Percentiles rank a stretch among this genome's conserved stretches.
These are phyloP conservation scores for Periphyllus acericola DNA, from an alignment of 2,888 invertebrate species.

Conservation along the genomic window DNA sequence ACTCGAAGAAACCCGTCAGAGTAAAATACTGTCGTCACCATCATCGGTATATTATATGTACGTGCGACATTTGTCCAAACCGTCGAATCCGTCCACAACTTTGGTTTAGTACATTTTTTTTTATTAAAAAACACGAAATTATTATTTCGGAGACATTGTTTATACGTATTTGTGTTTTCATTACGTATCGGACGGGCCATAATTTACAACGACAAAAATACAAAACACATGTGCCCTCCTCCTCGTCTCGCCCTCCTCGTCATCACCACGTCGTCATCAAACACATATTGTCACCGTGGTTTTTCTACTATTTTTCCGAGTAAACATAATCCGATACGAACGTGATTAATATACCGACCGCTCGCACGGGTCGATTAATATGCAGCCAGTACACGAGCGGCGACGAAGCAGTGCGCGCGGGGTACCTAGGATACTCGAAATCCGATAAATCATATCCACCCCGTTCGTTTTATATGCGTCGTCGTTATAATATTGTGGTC, in stretches of 20 bases:
- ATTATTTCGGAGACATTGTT: not conserved
- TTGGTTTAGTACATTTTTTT: not conserved
- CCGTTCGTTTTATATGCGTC: conserved; percentile 10
- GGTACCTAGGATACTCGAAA: conserved; percentile 16
- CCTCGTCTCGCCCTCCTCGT: not conserved
- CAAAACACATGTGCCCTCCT: not conserved
- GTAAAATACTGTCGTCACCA: not conserved
- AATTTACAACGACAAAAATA: not conserved
- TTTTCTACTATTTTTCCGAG: conserved; percentile 15
- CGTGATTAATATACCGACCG: conserved; percentile 20
- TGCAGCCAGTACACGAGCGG: not conserved
- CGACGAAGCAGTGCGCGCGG: not conserved
- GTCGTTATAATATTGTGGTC: not conserved
- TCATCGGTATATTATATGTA: not conserved
- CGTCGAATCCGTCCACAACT: not conserved
- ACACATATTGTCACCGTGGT: not conserved
- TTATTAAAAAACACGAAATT: not conserved
- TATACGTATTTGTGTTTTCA: not conserved
- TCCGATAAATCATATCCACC: conserved; percentile 30
- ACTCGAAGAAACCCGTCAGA: not conserved
- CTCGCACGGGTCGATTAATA: conserved; percentile 11
- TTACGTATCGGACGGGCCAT: not conserved
- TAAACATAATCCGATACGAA: conserved; percentile 31
- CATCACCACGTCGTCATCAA: not conserved
- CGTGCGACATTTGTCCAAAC: not conserved